Base-by-base conservation (phyloP, 1,140 invertebrate genomes). In the Ostrea denselamellosa region DNA sequence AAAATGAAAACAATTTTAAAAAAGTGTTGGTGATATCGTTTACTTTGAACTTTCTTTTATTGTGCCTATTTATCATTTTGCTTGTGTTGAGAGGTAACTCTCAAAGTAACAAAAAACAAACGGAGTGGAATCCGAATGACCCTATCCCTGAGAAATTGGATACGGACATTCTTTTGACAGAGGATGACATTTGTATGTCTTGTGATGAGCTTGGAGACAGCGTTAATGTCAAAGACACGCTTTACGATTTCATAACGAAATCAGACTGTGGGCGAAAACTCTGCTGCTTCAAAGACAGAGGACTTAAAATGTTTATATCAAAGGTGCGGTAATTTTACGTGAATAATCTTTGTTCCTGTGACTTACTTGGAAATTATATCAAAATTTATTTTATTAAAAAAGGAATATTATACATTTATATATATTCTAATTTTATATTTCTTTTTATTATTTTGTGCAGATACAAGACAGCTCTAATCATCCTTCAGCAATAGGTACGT, bases 191-290 rank as follows among this genome's bases (percentile, higher is more conserved):
- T 8, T 77, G 68, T 77, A 10, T 77, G 25, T 77, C 68, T 5
- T 77, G 68, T 77, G 28, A 77, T 77, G 25, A 77, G 12, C 68
- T 77, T 77, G 68, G 68, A 34, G 25, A 77, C 68, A 34, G 28
- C 25, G 25, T 77, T 8, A 25, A 17, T 0, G 68, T 10, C 68
- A 28, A 77, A 14, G 68, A 77, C 22, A 77, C 68, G 25, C 25
- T 77, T 25, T 77, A 77, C 28, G 22, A 77, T 7, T 25, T 34
- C 25, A 77, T 77, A 28, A 5, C 10, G 28, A 5, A 7, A 77
- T 28, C 68, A 28, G 10, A 34, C 14, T 77, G 68, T 34, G 68
- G 68, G 25, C 12, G 4, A 25, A 77, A 10, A 17, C 28, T 44
- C 7, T 77, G 68, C 28, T 77, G 68, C 28, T 77, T 28, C 25